Conservation (phyloP, 2,888 invertebrate species). For the Toxonevra muliebris region DNA sequence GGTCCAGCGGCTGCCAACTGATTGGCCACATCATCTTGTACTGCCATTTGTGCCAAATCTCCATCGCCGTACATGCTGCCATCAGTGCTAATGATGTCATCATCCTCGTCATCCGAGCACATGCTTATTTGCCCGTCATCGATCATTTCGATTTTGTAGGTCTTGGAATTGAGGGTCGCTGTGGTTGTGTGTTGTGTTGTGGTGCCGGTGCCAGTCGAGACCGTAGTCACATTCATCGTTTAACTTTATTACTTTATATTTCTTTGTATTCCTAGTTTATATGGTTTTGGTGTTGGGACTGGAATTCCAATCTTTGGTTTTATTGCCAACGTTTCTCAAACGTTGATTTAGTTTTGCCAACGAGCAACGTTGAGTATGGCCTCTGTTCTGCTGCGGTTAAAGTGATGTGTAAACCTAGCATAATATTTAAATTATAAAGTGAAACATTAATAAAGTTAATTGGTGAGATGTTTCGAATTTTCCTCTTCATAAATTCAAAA, state of each 20-base stretch:
- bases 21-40: slow-evolving; percentile 90
- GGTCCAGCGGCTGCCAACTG: slow-evolving; percentile 96
- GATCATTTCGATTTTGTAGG: slow-evolving; percentile 78
- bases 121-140: slow-evolving; percentile 71
- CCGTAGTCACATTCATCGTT: slow-evolving; percentile 61
- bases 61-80: slow-evolving; percentile 83
- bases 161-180: slow-evolving; percentile 55
- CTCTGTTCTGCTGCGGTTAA: too few species aligned
- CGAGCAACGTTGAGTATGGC: too few species aligned
- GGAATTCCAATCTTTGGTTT: slow-evolving; percentile 45
- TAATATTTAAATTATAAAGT: too few species aligned
- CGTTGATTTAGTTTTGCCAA: background rate
- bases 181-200: slow-evolving; percentile 50
- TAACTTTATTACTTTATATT: slow-evolving; percentile 20
- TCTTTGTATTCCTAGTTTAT: slow-evolving; percentile 29
- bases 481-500: too few species aligned
- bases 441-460: too few species aligned
- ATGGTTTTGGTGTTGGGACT: slow-evolving; percentile 33
- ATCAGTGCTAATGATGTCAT: slow-evolving; percentile 84
- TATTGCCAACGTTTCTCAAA: slow-evolving; percentile 34
- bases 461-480: too few species aligned
- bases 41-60: slow-evolving; percentile 76
- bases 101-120: slow-evolving; percentile 83
- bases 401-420: too few species aligned
- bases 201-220: slow-evolving; percentile 55